phyloP scores from a whole-genome alignment of 2,888 invertebrate genomes.

The Meiosimyza decipiens region DNA sequence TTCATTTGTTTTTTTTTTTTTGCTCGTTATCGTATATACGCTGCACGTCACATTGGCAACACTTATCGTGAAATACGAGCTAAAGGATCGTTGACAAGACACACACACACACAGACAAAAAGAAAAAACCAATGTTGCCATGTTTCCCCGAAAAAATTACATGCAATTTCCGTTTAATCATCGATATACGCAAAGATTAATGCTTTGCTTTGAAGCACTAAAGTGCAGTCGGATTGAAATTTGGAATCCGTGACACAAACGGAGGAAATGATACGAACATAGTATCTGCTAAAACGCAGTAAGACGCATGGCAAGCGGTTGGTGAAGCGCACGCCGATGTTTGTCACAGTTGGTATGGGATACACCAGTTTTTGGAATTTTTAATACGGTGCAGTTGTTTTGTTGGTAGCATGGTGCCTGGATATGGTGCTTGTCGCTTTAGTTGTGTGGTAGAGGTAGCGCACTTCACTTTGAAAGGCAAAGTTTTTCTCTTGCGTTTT shows the following conservation, averaged over 20 bases:
- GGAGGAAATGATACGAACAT: not conserved
- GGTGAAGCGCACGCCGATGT: not conserved
- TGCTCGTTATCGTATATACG: slow-evolving; percentile 14
- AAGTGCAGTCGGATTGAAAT: slow-evolving; percentile 6
- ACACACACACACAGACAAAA: too few species aligned
- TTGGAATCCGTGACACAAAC: slow-evolving; percentile 2
- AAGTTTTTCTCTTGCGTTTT: slow-evolving; percentile 17
- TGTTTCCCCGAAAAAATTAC: slow-evolving; percentile 8
- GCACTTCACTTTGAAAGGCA: slow-evolving; percentile 8
- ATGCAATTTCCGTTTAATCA: slow-evolving; percentile 20
- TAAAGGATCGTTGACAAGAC: not conserved
- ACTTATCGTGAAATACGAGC: slow-evolving; percentile 8
- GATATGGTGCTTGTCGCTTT: too few species aligned
- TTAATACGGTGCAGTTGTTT: too few species aligned
- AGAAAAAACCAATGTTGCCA: too few species aligned
- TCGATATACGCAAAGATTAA: slow-evolving; percentile 31
- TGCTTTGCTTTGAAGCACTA: slow-evolving; percentile 7
- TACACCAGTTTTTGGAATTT: too few species aligned
- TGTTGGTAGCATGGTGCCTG: too few species aligned
- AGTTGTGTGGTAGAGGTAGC: too few species aligned
- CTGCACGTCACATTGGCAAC: slow-evolving; percentile 27
- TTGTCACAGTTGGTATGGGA: not conserved
- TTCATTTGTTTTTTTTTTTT: not conserved
- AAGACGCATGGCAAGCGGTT: not conserved
- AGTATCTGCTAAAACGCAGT: not conserved